Evolutionary conservation across 2,888 invertebrate genomes (phyloP).

Genomic region (Linnaemya tessellans): DNA sequence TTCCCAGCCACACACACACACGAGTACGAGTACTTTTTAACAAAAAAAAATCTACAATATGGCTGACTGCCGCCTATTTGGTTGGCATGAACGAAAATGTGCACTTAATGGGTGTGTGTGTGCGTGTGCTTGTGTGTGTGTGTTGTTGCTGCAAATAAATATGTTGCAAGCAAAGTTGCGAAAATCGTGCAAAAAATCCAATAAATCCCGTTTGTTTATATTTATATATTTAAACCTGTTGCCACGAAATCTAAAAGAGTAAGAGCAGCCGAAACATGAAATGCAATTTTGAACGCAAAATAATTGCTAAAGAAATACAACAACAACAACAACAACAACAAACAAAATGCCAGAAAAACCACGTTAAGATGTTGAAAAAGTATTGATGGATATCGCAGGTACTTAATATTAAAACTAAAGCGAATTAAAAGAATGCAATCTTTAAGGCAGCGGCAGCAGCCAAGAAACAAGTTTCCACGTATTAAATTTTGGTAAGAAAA

Average conservation of each 20-base stretch:
- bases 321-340: not conserved
- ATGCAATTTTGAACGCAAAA: slow-evolving; percentile 53
- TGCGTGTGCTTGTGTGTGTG: slow-evolving; percentile 23
- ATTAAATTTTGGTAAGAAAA: not conserved
- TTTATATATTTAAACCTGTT: slow-evolving; percentile 63
- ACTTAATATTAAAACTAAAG: slow-evolving; percentile 39
- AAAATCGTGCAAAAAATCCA: slow-evolving; percentile 48
- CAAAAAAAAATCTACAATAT: slow-evolving; percentile 8
- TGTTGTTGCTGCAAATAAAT: slow-evolving; percentile 18
- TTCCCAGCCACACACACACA: slow-evolving; percentile 23
- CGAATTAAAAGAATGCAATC: slow-evolving; percentile 43
- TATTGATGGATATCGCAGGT: slow-evolving; percentile 61
- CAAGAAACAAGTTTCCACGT: not conserved
- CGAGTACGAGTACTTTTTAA: slow-evolving; percentile 32
- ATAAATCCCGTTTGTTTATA: slow-evolving; percentile 65
- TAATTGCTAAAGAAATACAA: not conserved
- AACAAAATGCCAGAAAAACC: slow-evolving; percentile 1
- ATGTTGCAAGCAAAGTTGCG: slow-evolving; percentile 59
- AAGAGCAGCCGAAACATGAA: slow-evolving; percentile 43
- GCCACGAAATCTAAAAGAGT: slow-evolving; percentile 37
- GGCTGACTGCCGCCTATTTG: slow-evolving; percentile 10
- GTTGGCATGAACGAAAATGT: slow-evolving; percentile 26
- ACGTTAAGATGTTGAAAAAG: slow-evolving; percentile 50
- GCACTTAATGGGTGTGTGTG: slow-evolving; percentile 58
- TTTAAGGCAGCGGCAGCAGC: not conserved